phyloP scores from a whole-genome alignment of 2,888 invertebrate genomes.

The Drosophila mulleri region DNA sequence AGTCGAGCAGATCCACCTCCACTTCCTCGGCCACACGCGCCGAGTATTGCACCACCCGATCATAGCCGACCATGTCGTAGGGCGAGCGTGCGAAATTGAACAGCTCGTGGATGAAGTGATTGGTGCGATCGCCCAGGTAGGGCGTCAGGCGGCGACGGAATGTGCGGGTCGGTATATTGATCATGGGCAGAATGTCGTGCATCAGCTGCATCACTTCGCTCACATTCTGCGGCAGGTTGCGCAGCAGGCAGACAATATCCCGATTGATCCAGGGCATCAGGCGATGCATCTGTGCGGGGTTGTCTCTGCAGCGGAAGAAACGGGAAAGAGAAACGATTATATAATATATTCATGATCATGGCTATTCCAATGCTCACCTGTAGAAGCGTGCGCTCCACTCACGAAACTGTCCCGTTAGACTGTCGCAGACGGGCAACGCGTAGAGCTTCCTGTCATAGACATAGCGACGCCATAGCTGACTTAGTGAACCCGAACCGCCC shows the following conservation, averaged over 20 bases:
- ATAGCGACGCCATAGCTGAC: conserved; percentile 87
- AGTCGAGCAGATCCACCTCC: conserved; percentile 78
- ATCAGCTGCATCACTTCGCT: conserved; percentile 90
- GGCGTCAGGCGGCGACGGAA: conserved; percentile 90
- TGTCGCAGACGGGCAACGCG: conserved; percentile 89
- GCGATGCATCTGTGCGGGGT: conserved; percentile 92
- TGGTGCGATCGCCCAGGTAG: conserved; percentile 90
- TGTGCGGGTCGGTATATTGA: conserved; percentile 87
- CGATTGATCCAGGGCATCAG: conserved; percentile 95
- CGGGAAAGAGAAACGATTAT: background rate
- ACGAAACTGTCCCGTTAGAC: conserved; percentile 88
- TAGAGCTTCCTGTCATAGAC: conserved; percentile 92
- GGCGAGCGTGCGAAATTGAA: conserved; percentile 94
- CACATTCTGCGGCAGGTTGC: conserved; percentile 87
- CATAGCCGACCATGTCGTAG: conserved; percentile 94
- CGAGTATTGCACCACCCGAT: conserved; percentile 89
- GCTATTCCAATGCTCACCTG: conserved; percentile 86
- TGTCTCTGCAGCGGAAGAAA: conserved; percentile 87
- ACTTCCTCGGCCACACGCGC: conserved; percentile 83
- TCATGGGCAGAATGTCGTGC: conserved; percentile 88
- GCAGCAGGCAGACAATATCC: conserved; percentile 90
- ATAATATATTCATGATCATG: background rate
- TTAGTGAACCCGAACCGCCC: conserved; percentile 71
- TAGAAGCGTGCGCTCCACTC: conserved; percentile 91
- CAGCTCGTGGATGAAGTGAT: conserved; percentile 96